These are phyloP conservation scores for Ophiodon elongatus DNA, from an alignment of 2,113 vertebrate genomes.

Conservation along the genomic window DNA sequence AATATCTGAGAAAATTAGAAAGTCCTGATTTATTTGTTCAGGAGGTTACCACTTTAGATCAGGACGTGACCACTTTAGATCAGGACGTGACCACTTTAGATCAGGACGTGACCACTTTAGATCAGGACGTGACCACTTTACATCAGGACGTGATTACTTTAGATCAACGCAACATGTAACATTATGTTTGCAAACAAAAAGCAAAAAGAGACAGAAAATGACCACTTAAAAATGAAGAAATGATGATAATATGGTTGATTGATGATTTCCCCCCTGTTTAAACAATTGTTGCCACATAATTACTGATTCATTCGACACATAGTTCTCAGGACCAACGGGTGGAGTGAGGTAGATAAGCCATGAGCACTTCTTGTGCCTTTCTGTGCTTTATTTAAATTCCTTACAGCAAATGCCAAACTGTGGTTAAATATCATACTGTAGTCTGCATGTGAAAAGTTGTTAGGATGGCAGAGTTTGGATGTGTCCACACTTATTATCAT, in stretches of 20 bases:
- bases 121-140: not conserved
- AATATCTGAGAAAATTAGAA: not conserved
- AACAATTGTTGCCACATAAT: not conserved
- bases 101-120: too few species aligned
- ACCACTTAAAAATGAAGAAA: not conserved
- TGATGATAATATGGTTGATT: not conserved
- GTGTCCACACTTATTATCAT: not conserved
- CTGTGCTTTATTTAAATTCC: not conserved
- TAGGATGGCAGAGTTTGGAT: too few species aligned
- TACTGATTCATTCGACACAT: not conserved
- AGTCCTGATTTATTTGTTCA: not conserved
- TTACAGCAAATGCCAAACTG: not conserved
- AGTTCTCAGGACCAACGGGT: not conserved
- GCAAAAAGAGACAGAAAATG: not conserved
- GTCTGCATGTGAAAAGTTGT: not conserved
- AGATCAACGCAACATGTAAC: not conserved
- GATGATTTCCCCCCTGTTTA: not conserved
- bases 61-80: too few species aligned
- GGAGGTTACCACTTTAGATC: not conserved
- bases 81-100: too few species aligned
- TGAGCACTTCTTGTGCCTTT: not conserved
- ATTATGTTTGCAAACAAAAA: not conserved
- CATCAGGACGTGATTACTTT: too few species aligned
- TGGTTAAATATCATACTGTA: too few species aligned
- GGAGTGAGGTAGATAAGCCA: not conserved